These are phyloP conservation scores for Hippocampus abdominalis DNA, from an alignment of 2,113 vertebrate species.

Conservation along the genomic window DNA sequence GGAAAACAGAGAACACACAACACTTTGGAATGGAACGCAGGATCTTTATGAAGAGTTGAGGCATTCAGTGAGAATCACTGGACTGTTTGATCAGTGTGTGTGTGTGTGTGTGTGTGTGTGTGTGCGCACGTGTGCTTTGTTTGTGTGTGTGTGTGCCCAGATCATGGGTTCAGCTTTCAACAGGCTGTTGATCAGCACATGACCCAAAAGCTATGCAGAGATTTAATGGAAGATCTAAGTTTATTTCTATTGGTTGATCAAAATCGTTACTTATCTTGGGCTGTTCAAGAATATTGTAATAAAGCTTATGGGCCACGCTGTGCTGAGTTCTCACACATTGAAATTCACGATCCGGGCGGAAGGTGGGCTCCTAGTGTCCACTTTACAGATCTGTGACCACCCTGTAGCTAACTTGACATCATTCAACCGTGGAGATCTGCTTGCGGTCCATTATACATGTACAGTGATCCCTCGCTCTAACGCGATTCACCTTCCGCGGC, in stretches of 20 bases:
- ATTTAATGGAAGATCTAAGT: conserved; percentile 14
- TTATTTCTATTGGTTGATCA: background rate
- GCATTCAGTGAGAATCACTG: background rate
- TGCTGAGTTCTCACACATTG: background rate
- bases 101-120: conserved; percentile 14
- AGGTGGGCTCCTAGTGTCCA: too few relatives aligned
- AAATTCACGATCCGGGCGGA: background rate
- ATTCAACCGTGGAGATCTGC: too few relatives aligned
- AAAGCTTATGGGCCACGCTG: background rate
- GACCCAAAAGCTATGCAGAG: conserved; percentile 18
- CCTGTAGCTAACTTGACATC: too few relatives aligned
- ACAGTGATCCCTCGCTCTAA: too few relatives aligned
- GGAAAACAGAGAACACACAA: conserved; percentile 21
- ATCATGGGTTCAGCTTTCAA: conserved; percentile 34
- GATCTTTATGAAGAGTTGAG: conserved; percentile 2
- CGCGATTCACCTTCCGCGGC: too few relatives aligned
- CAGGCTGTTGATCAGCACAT: conserved; percentile 38
- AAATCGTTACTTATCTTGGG: background rate
- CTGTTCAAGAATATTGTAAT: background rate
- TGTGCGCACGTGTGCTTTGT: too few relatives aligned
- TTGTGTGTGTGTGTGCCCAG: conserved; percentile 15
- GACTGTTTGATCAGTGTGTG: conserved; percentile 13
- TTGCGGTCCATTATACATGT: too few relatives aligned
- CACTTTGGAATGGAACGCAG: background rate
- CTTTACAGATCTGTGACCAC: too few relatives aligned